Conservation (phyloP, 2,888 invertebrate genomes). For the Dryobota labecula region DNA sequence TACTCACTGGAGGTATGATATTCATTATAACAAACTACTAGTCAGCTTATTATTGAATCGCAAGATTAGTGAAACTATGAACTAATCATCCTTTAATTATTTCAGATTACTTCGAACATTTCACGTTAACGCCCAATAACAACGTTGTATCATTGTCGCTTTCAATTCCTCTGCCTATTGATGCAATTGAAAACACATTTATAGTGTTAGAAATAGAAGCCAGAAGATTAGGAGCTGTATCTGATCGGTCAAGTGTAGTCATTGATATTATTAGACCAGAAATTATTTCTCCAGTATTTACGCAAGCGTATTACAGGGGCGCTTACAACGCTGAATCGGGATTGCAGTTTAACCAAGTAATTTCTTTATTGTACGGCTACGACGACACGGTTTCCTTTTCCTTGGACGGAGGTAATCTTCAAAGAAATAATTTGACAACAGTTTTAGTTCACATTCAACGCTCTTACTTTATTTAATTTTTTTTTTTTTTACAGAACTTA, state of each 20-base stretch:
- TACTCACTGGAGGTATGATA: slow-evolving; percentile 74
- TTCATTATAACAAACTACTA: not conserved
- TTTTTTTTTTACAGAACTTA: slow-evolving; percentile 65
- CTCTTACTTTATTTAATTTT: not conserved
- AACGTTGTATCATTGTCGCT: slow-evolving; percentile 69
- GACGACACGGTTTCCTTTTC: slow-evolving; percentile 72
- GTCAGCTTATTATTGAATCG: not conserved
- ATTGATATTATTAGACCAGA: slow-evolving; percentile 71
- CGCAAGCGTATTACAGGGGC: slow-evolving; percentile 74
- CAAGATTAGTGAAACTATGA: too few relatives aligned
- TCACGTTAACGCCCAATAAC: slow-evolving; percentile 59
- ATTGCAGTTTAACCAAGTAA: slow-evolving; percentile 69
- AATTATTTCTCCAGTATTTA: slow-evolving; percentile 69
- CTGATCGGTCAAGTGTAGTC: slow-evolving; percentile 72
- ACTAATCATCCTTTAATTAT: slow-evolving; percentile 39
- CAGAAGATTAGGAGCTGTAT: slow-evolving; percentile 73
- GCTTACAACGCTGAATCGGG: slow-evolving; percentile 65
- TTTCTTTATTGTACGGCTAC: slow-evolving; percentile 71
- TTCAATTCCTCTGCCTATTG: slow-evolving; percentile 59
- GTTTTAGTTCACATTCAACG: slow-evolving; percentile 7
- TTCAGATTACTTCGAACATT: slow-evolving; percentile 73
- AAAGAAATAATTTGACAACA: not conserved
- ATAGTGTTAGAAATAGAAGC: slow-evolving; percentile 79
- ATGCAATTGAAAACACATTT: slow-evolving; percentile 68
- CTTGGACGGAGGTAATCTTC: slow-evolving; percentile 73